A percentile compares a stretch with the other conserved stretches of the same genome.
These are phyloP conservation scores for Ormia ochracea DNA, from an alignment of 2,888 invertebrate species.

Conservation along the genomic window DNA sequence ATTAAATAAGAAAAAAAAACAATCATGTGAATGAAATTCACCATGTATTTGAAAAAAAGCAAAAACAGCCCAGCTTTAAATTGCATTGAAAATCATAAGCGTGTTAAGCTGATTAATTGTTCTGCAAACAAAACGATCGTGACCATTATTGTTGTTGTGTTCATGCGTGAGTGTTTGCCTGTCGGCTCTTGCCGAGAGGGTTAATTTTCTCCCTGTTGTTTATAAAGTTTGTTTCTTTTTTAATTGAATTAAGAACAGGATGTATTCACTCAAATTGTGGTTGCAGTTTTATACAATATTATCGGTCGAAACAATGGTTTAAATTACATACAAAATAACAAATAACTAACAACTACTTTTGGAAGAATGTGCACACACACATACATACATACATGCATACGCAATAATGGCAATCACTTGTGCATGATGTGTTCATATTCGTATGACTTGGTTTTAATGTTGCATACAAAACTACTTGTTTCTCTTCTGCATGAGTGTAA, in stretches of 20 bases:
- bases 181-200: not conserved
- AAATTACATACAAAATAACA: conserved; percentile 56
- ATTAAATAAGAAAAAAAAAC: not conserved
- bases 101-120: conserved; percentile 65
- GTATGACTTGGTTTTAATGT: conserved; percentile 23
- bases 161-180: not conserved
- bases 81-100: conserved; percentile 47
- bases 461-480: conserved; percentile 32
- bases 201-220: conserved; percentile 2
- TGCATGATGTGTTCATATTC: conserved; percentile 22
- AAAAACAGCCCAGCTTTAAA: not conserved
- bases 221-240: not conserved
- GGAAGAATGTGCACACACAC: too few relatives aligned
- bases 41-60: not conserved
- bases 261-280: conserved; percentile 42
- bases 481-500: conserved; percentile 24
- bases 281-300: conserved; percentile 51
- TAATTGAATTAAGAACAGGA: conserved; percentile 38
- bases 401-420: conserved; percentile 45
- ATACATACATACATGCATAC: too few relatives aligned
- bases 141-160: not conserved
- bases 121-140: conserved; percentile 20
- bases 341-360: not conserved
- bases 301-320: conserved; percentile 54
- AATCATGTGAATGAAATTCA: not conserved